A percentile compares a stretch with the other conserved stretches of the same genome.
Evolutionary conservation across 2,113 vertebrate genomes (phyloP).

Genomic region (Aspidoscelis tigris): DNA sequence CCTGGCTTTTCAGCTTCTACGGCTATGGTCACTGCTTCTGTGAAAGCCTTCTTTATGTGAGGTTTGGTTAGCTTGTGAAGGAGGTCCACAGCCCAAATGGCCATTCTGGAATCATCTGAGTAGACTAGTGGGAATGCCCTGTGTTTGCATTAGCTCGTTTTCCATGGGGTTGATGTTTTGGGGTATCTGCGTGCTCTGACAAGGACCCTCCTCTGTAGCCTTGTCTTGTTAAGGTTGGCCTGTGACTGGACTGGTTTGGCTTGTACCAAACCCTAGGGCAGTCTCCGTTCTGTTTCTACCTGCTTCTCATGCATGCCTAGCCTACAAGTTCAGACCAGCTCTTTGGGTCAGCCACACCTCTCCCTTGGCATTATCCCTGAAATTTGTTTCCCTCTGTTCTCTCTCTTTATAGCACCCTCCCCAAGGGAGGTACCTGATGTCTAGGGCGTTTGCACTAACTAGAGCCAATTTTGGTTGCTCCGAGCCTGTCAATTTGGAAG

Average conservation of each 20-base stretch:
- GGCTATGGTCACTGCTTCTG: no score
- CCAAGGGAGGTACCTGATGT: no score
- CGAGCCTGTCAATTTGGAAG: neutral
- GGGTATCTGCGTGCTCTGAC: neutral
- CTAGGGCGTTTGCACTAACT: neutral
- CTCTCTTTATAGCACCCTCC: neutral
- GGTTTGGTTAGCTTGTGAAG: neutral
- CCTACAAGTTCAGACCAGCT: neutral
- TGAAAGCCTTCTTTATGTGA: neutral
- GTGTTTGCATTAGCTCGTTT: no score
- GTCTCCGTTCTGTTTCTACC: neutral
- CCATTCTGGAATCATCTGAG: no score
- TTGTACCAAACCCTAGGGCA: neutral
- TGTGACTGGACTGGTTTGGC: slow-evolving; percentile 4
- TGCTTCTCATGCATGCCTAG: neutral
- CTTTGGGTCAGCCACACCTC: neutral
- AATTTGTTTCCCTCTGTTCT: neutral
- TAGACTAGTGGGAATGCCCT: no score
- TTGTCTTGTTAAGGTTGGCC: neutral
- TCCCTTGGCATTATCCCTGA: neutral
- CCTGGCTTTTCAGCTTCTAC: neutral
- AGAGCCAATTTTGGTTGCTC: neutral
- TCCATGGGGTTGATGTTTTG: neutral
- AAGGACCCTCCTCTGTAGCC: neutral
- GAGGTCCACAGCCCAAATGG: no score